Evolutionary conservation across 2,113 vertebrate genomes (phyloP), one percentile per base, ranked within the genome.

Genomic region (Calyptommatus sinebrachiatus): DNA sequence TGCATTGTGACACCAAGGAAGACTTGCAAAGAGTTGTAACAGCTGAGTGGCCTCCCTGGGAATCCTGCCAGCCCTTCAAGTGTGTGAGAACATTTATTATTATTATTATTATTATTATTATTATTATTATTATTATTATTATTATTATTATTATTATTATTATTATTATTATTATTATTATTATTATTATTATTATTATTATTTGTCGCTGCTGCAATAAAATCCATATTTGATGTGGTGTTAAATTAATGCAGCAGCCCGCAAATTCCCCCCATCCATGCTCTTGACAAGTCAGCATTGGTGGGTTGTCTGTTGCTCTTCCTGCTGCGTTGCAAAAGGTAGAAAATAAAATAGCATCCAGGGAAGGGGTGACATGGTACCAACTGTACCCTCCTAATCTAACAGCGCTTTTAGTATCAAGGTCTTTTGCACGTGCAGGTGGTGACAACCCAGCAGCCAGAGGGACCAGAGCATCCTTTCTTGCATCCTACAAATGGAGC

Each of bases 221-320:
- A 95, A 95, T 95, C 92, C 93, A 94, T 94, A 94, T 94, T 93
- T 94, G 92, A 95, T 94, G 90, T 93, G 91, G 83, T 93, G 88
- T 91, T 94, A 90, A 95, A 93, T 94, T 93, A 91, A 93, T 94
- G 93, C 94, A 95, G 90, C 88, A 93, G 86, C 90, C 91, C 88
- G 80, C 77, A 89, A 91, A 81, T 85, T 57, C 16, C 14, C 88
- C 88, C 86, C 90, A 87, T 89, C 87, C 78, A 46, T 83, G 84
- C 85, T 86, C 86, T 78, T 77, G 88, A 80, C 84, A 91, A 88
- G 89, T 91, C 93, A 92, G 88, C 92, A 86, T 86, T 89, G 91
- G 86, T 88, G 85, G 76, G 86, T 83, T 90, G 82, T 87, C 84
- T 94, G 90, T 84, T 78, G 63, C 65, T 16, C 41, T 63, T 26